Evolutionary conservation across 2,113 vertebrate species (phyloP), one percentile per base, ranked within the genome.

Genomic region (Ardeotis arabs): DNA sequence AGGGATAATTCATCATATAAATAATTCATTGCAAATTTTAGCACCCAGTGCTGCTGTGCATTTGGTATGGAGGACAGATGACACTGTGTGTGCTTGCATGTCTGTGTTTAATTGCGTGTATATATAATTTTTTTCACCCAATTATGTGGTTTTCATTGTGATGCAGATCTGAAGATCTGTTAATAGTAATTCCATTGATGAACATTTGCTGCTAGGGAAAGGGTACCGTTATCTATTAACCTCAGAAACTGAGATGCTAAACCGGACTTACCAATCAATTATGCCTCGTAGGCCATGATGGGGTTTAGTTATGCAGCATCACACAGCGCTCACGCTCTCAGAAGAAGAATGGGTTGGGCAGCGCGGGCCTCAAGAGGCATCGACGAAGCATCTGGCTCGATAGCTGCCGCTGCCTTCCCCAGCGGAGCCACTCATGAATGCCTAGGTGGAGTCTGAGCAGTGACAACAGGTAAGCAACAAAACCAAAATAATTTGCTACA

Each of bases 11-110:
- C 68, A 95, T 87, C 49, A n/a, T 45, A 90, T 94, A 95, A 95
- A 96, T 95, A 96, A 96, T 95, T 95, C 69, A 91, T 85, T 63
- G 87, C 72, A 82, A 94, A 68, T 96, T 86, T 91, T 89, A 95
- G 87, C 91, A 93, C 84, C 45, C 66, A 2, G 49, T 24, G 14
- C 60, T 91, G 92, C 86, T 25, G 37, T 28, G 87, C 86, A 55
- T 77, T 94, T 84, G 80, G 72, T 49, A n/a, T 15, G 79, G 64
- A 94, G 84, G 66, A 49, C 80, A 92, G 82, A 88, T 88, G 86
- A 95, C 86, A 73, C 45, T 20, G 33, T 31, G 74, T 84, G 78
- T 58, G 62, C 83, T 76, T 82, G 75, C 29, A 53, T 52, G 6
- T 12, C 23, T 33, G 60, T 58, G 47, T 49, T 74, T 92, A 59